These are phyloP conservation scores for Neoniphon sammara DNA, from an alignment of 2,797 vertebrate species.

Conservation along the genomic window DNA sequence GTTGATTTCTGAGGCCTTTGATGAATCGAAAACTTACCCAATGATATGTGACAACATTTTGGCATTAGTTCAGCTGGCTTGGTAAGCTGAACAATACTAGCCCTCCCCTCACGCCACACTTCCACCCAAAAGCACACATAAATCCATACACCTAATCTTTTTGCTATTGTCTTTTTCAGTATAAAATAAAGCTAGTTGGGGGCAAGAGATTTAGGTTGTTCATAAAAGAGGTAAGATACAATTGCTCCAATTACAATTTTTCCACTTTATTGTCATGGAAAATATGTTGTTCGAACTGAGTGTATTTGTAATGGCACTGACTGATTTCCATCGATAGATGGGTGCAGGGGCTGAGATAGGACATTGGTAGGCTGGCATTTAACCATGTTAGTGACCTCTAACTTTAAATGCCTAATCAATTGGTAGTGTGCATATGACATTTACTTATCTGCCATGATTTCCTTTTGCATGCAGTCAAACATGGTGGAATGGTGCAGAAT, in stretches of 20 bases:
- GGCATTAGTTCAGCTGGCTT: conserved; percentile 39
- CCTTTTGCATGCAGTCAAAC: conserved; percentile 50
- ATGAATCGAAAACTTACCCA: conserved; percentile 49
- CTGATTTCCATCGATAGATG: background rate
- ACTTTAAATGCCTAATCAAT: conserved; percentile 67
- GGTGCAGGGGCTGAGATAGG: background rate
- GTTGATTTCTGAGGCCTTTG: conserved; percentile 51
- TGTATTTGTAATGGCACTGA: background rate
- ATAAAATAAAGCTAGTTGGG: background rate
- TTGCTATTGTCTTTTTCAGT: background rate
- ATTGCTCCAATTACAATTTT: background rate
- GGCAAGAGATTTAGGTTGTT: background rate
- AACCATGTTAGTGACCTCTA: conserved; percentile 54
- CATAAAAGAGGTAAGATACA: background rate
- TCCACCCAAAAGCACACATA: conserved; percentile 12
- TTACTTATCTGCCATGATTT: conserved; percentile 60
- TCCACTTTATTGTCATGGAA: background rate
- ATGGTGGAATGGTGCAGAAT: conserved; percentile 21
- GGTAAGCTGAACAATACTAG: conserved; percentile 2
- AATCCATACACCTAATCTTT: background rate
- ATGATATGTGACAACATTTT: conserved; percentile 30
- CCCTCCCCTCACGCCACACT: conserved; percentile 20
- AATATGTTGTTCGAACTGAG: background rate
- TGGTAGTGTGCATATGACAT: conserved; percentile 54
- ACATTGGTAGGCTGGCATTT: conserved; percentile 48